Base-by-base conservation (phyloP, 2,797 vertebrate species). In the Ciconia nigra region DNA sequence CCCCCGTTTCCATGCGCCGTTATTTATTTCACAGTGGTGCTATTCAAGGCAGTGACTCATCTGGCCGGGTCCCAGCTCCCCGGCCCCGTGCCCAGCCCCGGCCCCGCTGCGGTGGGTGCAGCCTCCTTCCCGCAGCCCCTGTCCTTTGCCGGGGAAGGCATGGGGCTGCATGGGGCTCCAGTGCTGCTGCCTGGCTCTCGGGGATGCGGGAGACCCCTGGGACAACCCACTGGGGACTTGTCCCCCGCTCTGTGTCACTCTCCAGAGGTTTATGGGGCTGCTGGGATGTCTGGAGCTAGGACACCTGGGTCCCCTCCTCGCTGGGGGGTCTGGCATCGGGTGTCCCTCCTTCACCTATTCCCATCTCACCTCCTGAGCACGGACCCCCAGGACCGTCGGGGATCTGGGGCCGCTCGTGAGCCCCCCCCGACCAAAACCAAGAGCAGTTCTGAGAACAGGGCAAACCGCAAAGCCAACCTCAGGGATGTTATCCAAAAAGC, bases 31-130 rank as follows among this genome's bases (percentile, higher is more conserved):
- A 96, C 94, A 97, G 96, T 82, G 79, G 7, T 86, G 89, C 93
- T 86, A 92, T 96, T 96, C 83, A 96, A 74, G 67, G 65, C 7
- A 67, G 22, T 97, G 97, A 96, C 74, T 97, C 97, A 97, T 71
- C 86, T 71, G 94, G 94, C 94, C 11, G 4, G 4, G 54, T 44
- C 85, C 87, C 94, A 96, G 96, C 55, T 67, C 74, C 21, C 8
- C 62, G 9, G 69, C 49, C 55, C 83, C 12, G 3, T 54, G 51
- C 84, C 87, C 93, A 94, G 95, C 57, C 16, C 7, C 61, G 8
- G 66, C 46, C 52, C 82, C 7, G 5, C 79, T 29, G 35, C 25
- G 4, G 35, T 33, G 18, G 37, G 67, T 4, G 6, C 67, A 63
- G 67, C 54, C 82, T 85, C 65, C 57, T 67, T 58, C 78, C 66